Percentiles rank a stretch among this genome's conserved stretches.
Evolutionary conservation across 2,113 vertebrate genomes (phyloP).

Genomic region (Periophthalmus modestus): DNA sequence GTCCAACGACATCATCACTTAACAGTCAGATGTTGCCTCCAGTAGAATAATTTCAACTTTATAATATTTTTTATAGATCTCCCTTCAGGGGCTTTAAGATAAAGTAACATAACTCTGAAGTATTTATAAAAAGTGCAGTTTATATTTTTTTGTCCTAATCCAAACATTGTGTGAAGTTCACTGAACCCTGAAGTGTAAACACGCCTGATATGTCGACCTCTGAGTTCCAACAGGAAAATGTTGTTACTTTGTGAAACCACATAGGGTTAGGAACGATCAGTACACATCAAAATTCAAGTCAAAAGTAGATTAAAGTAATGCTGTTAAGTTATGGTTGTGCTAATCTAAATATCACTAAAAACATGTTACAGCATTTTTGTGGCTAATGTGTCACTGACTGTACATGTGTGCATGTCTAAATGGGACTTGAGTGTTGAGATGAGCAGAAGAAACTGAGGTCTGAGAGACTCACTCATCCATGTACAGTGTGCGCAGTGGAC

Average conservation of each 20-base stretch:
- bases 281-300: background rate
- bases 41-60: too few relatives aligned
- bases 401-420: slow-evolving; percentile 10
- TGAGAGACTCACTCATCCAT: slow-evolving; percentile 51
- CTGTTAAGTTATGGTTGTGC: too few relatives aligned
- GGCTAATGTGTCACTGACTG: background rate
- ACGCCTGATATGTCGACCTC: background rate
- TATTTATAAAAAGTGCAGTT: background rate
- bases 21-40: too few relatives aligned
- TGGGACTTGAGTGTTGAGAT: slow-evolving; percentile 2
- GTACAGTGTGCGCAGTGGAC: slow-evolving; percentile 39
- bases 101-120: background rate
- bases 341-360: too few relatives aligned
- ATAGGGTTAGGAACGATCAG: background rate
- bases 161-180: background rate
- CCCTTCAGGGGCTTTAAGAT: background rate
- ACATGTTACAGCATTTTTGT: too few relatives aligned
- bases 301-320: background rate
- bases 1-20: too few relatives aligned
- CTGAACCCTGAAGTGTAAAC: background rate
- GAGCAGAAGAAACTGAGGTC: slow-evolving; percentile 7
- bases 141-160: background rate
- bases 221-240: background rate
- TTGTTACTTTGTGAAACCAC: background rate
- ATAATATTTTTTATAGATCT: too few relatives aligned